phyloP scores from a whole-genome alignment of 2,113 vertebrate genomes.

The Heterochromis multidens region DNA sequence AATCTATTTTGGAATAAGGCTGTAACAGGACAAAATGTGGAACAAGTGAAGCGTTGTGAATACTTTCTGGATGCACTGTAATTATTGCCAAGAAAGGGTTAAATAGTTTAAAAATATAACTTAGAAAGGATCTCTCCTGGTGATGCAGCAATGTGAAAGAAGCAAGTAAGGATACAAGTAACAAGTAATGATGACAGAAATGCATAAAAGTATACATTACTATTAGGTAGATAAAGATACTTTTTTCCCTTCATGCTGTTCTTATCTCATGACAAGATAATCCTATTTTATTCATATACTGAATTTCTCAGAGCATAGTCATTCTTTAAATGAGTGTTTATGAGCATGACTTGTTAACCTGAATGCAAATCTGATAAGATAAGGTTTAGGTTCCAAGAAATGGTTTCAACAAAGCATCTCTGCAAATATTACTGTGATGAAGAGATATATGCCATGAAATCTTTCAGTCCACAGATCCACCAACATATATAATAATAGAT shows the following conservation, averaged over 20 bases:
- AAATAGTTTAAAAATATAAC: background rate
- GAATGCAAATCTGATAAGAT: background rate
- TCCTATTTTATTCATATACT: background rate
- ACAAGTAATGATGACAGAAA: background rate
- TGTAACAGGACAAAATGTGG: too few species aligned
- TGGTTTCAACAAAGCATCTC: background rate
- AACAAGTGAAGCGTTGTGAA: too few species aligned
- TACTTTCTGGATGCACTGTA: too few species aligned
- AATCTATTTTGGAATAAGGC: too few species aligned
- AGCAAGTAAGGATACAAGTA: background rate
- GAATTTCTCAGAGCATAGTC: background rate
- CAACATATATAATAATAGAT: background rate
- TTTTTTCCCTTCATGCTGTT: background rate
- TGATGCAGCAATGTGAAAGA: background rate
- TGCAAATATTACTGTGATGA: background rate
- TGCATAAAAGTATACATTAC: background rate
- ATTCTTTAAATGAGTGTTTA: background rate
- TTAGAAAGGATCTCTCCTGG: too few species aligned
- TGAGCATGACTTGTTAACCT: accelerated
- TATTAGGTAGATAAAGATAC: background rate
- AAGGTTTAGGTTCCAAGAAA: background rate
- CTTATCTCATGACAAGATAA: background rate
- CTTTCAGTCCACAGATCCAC: background rate
- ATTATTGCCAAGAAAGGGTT: too few species aligned
- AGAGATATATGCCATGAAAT: background rate